Base-by-base conservation (phyloP, 1,140 invertebrate species). In the Drosophila micromelanica region DNA sequence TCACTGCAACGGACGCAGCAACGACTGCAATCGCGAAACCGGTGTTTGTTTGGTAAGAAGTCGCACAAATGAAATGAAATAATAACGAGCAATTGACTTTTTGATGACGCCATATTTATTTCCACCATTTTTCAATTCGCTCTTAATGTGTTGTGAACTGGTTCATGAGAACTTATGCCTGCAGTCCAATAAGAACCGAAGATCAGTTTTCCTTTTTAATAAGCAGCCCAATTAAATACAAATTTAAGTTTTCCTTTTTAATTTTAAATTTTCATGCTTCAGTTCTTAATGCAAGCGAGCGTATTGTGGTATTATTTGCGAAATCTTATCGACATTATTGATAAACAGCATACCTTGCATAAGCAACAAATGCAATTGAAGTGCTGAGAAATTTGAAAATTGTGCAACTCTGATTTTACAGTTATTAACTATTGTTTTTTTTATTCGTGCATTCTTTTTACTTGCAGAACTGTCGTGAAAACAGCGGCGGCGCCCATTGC, bases 1-100 rank as follows among this genome's bases (percentile, higher is more conserved):
- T 80, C 92, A 95, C 52, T 99, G 98, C 86, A 97, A 97, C 91
- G 95, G 95, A 20, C 94, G 97, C 68, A 96, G 97, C 2, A 93
- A 23, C 32, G 84, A 87, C 12, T 99, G 98, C 90, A 94, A 99
- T 91, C 95, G 94, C 6, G 95, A 97, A 91, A 98, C 96, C 15
- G 97, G 98, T 61, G 91, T 95, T 84, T 99, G 98, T 91, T 90
- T 94, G 93, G 96, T 97, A 93, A 93, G 92, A 89, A 51, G 2
- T 12, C n/a, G 32, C 32, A 35, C 32, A 1, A 35, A 8, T 35
- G 5, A 30, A 9, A 55, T 54, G 5, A 2, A 23, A 59, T 40
- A 8, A 42, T 46, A 35, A 43, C 2, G 15, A 13, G 13, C 27
- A n/a, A 12, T n/a, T 27, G 12, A 23, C 17, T 27, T 6, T 1